Evolutionary conservation across 2,888 invertebrate genomes (phyloP), one percentile per base, ranked within the genome.

Genomic region (Lasius fuliginosus): DNA sequence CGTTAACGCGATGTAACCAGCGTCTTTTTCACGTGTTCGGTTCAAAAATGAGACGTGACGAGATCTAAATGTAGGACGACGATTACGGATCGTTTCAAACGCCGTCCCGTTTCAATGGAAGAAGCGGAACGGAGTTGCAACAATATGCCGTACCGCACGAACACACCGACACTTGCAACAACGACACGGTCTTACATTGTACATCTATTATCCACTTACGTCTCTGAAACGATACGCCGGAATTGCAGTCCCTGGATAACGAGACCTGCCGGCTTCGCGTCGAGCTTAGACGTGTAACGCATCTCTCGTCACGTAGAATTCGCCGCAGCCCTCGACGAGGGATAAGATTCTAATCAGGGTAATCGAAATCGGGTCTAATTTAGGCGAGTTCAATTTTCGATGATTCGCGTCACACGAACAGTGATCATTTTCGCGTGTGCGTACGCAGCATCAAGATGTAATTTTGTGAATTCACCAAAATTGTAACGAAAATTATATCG

Each of bases 131-230:
- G 60, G 53, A 77, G 69, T 81, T 84, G 84, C 82, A 90, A 88
- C 86, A 83, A 87, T 85, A 81, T 42, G 56, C 60, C 42, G 74
- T 79, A 81, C 79, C 77, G 85, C 68, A 73, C 75, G 83, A 81
- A 88, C 88, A 76, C 71, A 90, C 85, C 89, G 53, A 53, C 89
- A 91, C 90, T 90, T 88, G 83, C 87, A 87, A 89, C 90, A 87
- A 90, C 88, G 90, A 85, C 88, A 85, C 85, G 88, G 88, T 91
- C 91, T 90, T 89, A 90, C 88, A 90, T 88, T 86, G 90, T 86
- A 83, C 89, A 89, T 88, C 91, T 86, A 93, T 92, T 93, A 93
- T 93, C 91, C 92, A 92, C 92, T 92, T 92, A 92, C 93, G 90
- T 86, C 91, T 92, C 87, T 88, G 92, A 90, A 88, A 93, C 92